Evolutionary conservation across 2,113 vertebrate genomes (phyloP).

Genomic region (Ornithorhynchus anatinus): DNA sequence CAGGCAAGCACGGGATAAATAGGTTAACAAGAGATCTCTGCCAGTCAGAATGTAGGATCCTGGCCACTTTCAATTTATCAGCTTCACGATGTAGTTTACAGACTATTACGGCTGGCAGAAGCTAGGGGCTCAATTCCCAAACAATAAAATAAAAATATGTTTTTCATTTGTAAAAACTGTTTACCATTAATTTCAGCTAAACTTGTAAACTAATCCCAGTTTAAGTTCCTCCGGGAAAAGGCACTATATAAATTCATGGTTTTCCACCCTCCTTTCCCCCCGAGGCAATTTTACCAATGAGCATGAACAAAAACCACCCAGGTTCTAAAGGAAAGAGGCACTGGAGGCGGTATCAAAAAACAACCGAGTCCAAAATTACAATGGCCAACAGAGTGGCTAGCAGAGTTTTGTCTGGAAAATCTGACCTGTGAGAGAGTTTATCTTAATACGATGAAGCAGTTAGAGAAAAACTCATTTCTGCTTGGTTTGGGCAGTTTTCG

Average conservation of each 20-base stretch:
- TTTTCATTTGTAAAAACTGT: background rate
- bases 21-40: background rate
- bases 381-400: too few species aligned
- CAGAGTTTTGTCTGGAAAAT: too few species aligned
- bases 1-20: background rate
- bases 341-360: too few species aligned
- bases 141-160: background rate
- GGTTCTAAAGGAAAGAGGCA: too few species aligned
- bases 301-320: too few species aligned
- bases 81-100: background rate
- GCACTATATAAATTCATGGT: background rate
- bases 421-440: too few species aligned
- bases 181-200: slow-evolving; percentile 6
- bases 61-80: background rate
- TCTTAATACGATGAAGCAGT: too few species aligned
- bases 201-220: background rate
- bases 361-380: too few species aligned
- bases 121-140: background rate
- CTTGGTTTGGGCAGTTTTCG: too few species aligned
- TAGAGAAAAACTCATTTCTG: too few species aligned
- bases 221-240: background rate
- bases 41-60: background rate
- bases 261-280: background rate
- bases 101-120: background rate
- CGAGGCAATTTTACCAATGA: background rate